phyloP scores from a whole-genome alignment of 1,140 invertebrate genomes.

The Plectus sambesii region DNA sequence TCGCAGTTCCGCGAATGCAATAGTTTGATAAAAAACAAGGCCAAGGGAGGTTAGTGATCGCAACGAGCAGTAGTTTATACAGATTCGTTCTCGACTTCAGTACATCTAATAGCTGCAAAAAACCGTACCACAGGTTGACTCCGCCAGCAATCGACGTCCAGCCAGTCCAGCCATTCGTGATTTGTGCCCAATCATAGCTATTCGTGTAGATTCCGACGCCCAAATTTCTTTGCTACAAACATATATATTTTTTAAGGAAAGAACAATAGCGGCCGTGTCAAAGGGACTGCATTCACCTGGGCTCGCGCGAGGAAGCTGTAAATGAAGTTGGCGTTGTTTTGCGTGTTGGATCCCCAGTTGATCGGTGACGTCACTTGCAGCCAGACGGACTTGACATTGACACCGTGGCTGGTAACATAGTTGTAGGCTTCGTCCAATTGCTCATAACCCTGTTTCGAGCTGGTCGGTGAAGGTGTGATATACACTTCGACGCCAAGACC shows the following conservation, averaged over 20 bases:
- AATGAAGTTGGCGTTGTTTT: slow-evolving; percentile 10
- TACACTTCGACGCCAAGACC: slow-evolving; percentile 9
- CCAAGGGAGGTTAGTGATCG: too few species aligned
- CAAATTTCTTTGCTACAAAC: slow-evolving; percentile 6
- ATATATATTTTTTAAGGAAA: too few species aligned
- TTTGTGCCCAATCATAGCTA: slow-evolving; percentile 29
- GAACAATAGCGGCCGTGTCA: too few species aligned
- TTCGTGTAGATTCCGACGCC: slow-evolving; percentile 32
- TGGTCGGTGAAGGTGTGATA: neutral
- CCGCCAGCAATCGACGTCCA: neutral
- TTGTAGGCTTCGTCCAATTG: slow-evolving; percentile 11
- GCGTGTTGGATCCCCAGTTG: slow-evolving; percentile 7
- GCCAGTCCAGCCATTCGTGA: slow-evolving; percentile 19
- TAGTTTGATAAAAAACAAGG: too few species aligned
- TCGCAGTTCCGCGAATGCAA: too few species aligned
- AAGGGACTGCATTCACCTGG: neutral
- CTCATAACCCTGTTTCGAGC: slow-evolving; percentile 1
- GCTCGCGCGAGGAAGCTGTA: slow-evolving; percentile 7
- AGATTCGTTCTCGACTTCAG: too few species aligned
- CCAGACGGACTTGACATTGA: slow-evolving; percentile 9
- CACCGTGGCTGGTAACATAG: neutral
- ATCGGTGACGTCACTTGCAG: slow-evolving; percentile 9
- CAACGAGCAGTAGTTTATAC: too few species aligned
- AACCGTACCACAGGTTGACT: slow-evolving; percentile 6
- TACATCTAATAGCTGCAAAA: too few species aligned